Base-by-base conservation (phyloP, 2,113 vertebrate genomes). In the Dicentrarchus labrax region DNA sequence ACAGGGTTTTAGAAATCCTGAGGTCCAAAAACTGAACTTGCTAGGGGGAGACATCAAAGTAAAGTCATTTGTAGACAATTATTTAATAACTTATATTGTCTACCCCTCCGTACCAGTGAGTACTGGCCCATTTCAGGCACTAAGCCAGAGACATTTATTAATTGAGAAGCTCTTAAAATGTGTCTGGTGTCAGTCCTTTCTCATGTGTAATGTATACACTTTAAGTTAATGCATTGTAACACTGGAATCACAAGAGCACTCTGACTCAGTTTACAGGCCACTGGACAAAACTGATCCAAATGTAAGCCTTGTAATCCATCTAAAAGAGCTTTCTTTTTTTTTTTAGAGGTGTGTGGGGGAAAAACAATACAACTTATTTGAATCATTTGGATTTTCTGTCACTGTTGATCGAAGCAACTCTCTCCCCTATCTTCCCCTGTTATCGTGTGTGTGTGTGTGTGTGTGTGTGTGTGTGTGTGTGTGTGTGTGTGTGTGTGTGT, bases 271-370 rank as follows among this genome's bases (percentile, higher is more conserved):
- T 22, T 13, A 60, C 22, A 59, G 4, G 43, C 54, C 15, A 38
- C 17, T 43, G 38, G 8, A 57, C 13, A 11, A 57, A 56, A 24
- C n/a, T 57, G 65, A 69, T 60, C 43, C 43, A 15, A 38, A 0
- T 53, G 47, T 50, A 64, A 64, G 8, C 72, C 59, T 7, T 19
- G 59, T 75, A 69, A 82, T 82, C 65, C 72, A 62, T 56, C 56
- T 76, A 54, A 17, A 60, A 60, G 43, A 51, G 61, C 11, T 67
- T 47, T 45, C 24, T 66, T 13, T 47, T 19, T 19, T 13, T 10
- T 8, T 56, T 11, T 45, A 19, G 17, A 47, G 41, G 53, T 60
- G 53, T 16, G 24, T 6, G 24, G 30, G 8, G 6, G 6, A 3
- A 8, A 50, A 80, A 39, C 21, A 56, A 53, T 4, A 12, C n/a